Evolutionary conservation across 1,140 invertebrate genomes (phyloP).

Genomic region (Tetraneura akinire): DNA sequence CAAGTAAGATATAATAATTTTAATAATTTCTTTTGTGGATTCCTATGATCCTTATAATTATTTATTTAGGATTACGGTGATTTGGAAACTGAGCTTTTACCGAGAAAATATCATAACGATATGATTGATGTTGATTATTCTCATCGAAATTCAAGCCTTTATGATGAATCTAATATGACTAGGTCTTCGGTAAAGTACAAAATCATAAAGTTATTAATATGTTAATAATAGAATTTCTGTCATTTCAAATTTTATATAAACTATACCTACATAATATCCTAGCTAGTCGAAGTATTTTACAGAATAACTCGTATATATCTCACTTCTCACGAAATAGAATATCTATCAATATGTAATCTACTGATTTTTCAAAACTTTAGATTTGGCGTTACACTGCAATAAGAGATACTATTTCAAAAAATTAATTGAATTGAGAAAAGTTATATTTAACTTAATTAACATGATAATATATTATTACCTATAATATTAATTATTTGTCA

Average conservation of each 20-base stretch:
- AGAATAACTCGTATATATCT: constrained; percentile 12
- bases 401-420: background rate
- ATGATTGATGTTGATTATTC: constrained; percentile 30
- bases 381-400: background rate
- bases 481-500: no score
- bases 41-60: background rate
- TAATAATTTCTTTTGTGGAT: background rate
- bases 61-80: constrained; percentile 48
- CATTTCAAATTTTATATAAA: background rate
- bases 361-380: background rate
- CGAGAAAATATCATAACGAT: constrained; percentile 46
- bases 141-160: constrained; percentile 28
- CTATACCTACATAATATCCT: background rate
- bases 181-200: constrained; percentile 49
- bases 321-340: background rate
- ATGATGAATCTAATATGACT: constrained; percentile 47
- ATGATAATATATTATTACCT: no score
- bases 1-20: background rate
- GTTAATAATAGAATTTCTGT: constrained; percentile 1
- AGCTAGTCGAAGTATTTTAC: background rate
- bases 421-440: background rate
- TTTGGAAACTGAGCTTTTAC: constrained; percentile 47
- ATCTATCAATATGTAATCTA: background rate
- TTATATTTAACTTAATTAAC: background rate
- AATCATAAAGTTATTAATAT: constrained; percentile 21